Conservation (phyloP, 2,797 vertebrate genomes). For the Semaprochilodus insignis region DNA sequence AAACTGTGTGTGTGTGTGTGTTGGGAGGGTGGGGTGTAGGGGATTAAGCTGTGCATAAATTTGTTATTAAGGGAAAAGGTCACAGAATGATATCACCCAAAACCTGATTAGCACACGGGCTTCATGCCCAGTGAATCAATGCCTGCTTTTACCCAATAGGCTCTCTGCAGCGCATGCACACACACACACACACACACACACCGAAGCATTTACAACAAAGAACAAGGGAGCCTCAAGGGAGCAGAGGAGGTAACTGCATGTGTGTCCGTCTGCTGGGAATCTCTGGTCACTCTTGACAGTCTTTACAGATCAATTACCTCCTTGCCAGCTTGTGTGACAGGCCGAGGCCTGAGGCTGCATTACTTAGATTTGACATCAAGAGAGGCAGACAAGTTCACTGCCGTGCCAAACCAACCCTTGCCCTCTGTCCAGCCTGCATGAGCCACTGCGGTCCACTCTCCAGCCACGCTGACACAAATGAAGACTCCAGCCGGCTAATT, state of each 20-base stretch:
- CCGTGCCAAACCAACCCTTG: slow-evolving; percentile 9
- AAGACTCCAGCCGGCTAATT: slow-evolving; percentile 10
- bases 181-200: slow-evolving; percentile 12
- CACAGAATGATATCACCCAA: slow-evolving; percentile 70
- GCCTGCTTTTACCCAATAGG: slow-evolving; percentile 45
- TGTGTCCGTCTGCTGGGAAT: slow-evolving; percentile 62
- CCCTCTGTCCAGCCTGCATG: slow-evolving; percentile 18
- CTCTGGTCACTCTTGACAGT: slow-evolving; percentile 62
- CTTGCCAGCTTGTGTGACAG: slow-evolving; percentile 8
- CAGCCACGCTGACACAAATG: not conserved
- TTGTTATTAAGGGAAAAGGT: slow-evolving; percentile 79
- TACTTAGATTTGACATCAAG: slow-evolving; percentile 30
- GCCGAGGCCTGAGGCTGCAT: slow-evolving; percentile 27
- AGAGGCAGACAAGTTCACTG: slow-evolving; percentile 28
- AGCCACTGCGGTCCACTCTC: slow-evolving; percentile 4
- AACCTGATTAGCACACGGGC: slow-evolving; percentile 78
- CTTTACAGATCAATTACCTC: slow-evolving; percentile 59
- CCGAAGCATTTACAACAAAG: slow-evolving; percentile 8
- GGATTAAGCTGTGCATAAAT: slow-evolving; percentile 73
- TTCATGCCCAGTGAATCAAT: slow-evolving; percentile 56
- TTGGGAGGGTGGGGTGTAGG: not conserved
- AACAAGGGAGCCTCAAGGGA: slow-evolving; percentile 3
- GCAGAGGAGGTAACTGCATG: slow-evolving; percentile 45
- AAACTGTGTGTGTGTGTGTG: not conserved
- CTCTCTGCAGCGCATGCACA: not conserved